Evolutionary conservation across 2,113 vertebrate genomes (phyloP), one percentile per base, ranked within the genome.

Genomic region (Oncorhynchus clarkii): DNA sequence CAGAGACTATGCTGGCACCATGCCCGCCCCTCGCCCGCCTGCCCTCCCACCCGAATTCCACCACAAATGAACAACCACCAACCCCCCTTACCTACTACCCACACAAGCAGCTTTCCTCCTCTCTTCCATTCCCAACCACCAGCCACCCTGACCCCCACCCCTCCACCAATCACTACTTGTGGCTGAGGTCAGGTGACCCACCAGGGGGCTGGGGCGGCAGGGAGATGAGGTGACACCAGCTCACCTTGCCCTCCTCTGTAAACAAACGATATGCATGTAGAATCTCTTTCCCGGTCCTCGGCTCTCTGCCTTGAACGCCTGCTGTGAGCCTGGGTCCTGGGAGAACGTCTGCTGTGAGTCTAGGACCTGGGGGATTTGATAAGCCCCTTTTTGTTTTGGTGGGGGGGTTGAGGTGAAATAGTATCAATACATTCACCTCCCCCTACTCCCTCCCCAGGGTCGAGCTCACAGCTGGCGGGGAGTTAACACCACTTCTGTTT

Each of bases 401-500:
- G 51, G n/a, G 6, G 31, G n/a, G 73, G 27, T 27, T 39, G 6
- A 9, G 45, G 14, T 51, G 27, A 34, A 49, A 22, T 66, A 34
- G 8, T 11, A 14, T 62, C 18, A 2, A 34, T 59, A 5, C 48
- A 39, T 31, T 1, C 57, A 13, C 74, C 72, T 4, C 24, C 67
- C 71, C 62, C 73, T 34, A 1, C 3, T 5, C 31, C 65, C 70
- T 62, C 29, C 29, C 11, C 67, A 26, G 78, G 60, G 76, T 76
- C 71, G 67, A 80, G 51, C 92, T 85, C 92, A 82, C 92, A 90
- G 89, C 78, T 54, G 91, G 89, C 90, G 91, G 79, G 88, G 92
- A 87, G 86, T 85, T 81, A 92, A 94, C 88, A 88, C 93, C 91
- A 84, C 94, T 90, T 94, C 93, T 93, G 94, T 89, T 93, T 92